Base-by-base conservation (phyloP, 2,113 vertebrate genomes). In the Lucifuga dentata region DNA sequence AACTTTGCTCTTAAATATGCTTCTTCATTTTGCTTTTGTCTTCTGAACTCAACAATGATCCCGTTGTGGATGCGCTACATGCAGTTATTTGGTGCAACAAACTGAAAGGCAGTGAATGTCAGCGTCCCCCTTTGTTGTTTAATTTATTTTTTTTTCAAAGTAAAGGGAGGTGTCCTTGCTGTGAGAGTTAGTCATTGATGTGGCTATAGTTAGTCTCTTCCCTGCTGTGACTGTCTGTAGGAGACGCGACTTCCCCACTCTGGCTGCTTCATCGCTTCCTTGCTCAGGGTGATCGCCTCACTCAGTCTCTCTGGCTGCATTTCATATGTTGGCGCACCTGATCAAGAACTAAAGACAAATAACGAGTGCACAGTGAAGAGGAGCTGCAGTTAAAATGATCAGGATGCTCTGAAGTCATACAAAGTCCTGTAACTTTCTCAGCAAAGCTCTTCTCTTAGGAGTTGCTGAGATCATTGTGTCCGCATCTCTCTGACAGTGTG, bases 131-230 rank as follows among this genome's bases (percentile, higher is more conserved):
- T 94, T 93, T 94, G 93, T 94, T 93, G 92, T 94, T 94, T 94
- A 93, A 94, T 94, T 94, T 92, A 94, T 94, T 90, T 92, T 90
- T 48, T 89, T 92, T 94, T 94, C 92, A 94, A 93, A 94, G 92
- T 90, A 86, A 90, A 81, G 90, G 89, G 87, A 90, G 89, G 92
- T 88, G 90, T 81, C 85, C 90, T 82, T 85, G 91, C 88, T 91
- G 90, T 85, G 92, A 90, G 90, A 87, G 90, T 80, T 90, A 83
- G 86, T 88, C 90, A 92, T 94, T 94, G 92, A 94, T 94, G 92
- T 93, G 89, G 88, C 90, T 93, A 92, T 91, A 92, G 91, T 92
- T 91, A 92, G 91, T 85, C 84, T 50, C 20, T 68, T 84, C 88
- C 92, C 90, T 83, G 90, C 90, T 86, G 91, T 26, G 90, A 72